Evolutionary conservation across 2,888 invertebrate species (phyloP), one percentile per base, ranked within the genome.

Genomic region (Noctua comes): DNA sequence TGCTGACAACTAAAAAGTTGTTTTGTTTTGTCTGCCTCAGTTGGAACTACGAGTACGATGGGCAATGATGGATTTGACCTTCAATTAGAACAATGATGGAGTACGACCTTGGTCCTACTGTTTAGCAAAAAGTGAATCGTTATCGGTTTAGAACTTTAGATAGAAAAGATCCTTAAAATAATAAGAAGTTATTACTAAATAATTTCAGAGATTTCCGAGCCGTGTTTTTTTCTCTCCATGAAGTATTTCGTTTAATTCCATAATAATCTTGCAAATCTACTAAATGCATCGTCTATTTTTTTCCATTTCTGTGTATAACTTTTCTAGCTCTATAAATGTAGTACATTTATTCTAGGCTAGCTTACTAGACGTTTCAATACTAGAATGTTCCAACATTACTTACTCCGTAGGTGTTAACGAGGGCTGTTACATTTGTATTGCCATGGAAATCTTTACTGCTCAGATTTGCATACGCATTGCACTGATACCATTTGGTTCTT

Each of bases 381-480:
- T 65, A 69, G 36, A 83, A 72, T 54, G 69, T 75, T 76, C 18
- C 48, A 8, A 51, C 73, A 73, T 80, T 40, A 84, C 64, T 71
- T 72, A 68, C 57, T 65, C 59, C 31, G 80, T 76, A 76, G 84
- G 76, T 84, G 83, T 84, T 73, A 83, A 83, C 72, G 79, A 64
- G 31, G 31, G 51, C 64, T 71, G 68, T 80, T 66, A 73, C 80
- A 84, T 83, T 83, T 80, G 72, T 83, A 83, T 83, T 83, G 66
- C 74, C 66, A 76, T 71, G 76, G 80, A 80, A 71, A 76, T 84
- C 59, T 84, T 80, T 72, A 80, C 74, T 62, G 65, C 80, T 40
- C 6, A 57, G 59, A 80, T 84, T 84, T 84, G 77, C 83, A 84
- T 84, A 84, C 74, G 48, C 81, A 84, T 80, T 80, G 71, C 84